Evolutionary conservation across 2,888 invertebrate genomes (phyloP).

Genomic region (Lycocerus yunnanus): DNA sequence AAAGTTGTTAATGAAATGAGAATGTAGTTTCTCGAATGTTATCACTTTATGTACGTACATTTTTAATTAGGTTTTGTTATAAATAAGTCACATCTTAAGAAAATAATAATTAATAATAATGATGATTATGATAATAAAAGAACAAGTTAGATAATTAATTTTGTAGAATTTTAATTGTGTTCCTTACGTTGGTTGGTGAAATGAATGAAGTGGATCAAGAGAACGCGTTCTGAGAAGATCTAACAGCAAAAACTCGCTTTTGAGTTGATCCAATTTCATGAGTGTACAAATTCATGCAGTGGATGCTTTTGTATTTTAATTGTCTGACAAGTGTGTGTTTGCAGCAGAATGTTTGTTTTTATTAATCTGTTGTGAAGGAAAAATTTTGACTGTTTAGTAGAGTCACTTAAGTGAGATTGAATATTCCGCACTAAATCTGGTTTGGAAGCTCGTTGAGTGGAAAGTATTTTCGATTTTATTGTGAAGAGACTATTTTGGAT

Average conservation of each 20-base stretch:
- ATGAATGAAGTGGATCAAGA: neutral
- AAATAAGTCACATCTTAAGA: conserved; percentile 18
- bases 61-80: conserved; percentile 25
- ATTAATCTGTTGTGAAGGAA: conserved; percentile 27
- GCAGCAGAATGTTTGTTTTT: conserved; percentile 21
- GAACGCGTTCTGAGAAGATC: neutral
- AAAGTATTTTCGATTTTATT: conserved; percentile 25
- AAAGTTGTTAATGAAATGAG: conserved; percentile 2
- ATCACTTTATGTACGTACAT: conserved; percentile 17
- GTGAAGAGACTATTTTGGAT: conserved; percentile 3
- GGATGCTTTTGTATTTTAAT: conserved; percentile 5
- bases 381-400: conserved; percentile 20
- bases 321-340: conserved; percentile 14
- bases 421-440: conserved; percentile 25
- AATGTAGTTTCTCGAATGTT: conserved; percentile 19
- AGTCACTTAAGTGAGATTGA: conserved; percentile 28
- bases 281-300: conserved; percentile 3
- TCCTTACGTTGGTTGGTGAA: neutral
- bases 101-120: conserved; percentile 13
- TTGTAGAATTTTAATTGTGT: neutral
- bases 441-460: conserved; percentile 27
- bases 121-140: neutral
- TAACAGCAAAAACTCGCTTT: neutral
- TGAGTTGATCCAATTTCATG: neutral
- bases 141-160: neutral